phyloP scores from a whole-genome alignment of 2,113 vertebrate species.

The Onychostruthus taczanowskii region DNA sequence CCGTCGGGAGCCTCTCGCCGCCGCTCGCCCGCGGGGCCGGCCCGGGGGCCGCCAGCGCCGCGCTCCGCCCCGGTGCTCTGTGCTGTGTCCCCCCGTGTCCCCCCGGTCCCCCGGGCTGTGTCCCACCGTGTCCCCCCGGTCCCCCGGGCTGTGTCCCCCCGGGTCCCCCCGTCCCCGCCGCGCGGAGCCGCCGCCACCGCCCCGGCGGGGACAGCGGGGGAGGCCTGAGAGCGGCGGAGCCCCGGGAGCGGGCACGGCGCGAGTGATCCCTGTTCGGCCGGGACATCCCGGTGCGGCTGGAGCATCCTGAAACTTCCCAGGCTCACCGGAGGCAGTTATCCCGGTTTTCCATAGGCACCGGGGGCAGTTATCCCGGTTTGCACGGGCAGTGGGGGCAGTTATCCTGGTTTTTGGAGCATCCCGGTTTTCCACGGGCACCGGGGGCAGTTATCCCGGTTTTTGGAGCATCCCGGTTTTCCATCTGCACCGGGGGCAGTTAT shows the following conservation, averaged over 20 bases:
- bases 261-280: neutral
- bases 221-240: neutral
- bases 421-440: neutral
- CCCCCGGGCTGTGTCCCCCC: neutral
- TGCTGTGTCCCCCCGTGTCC: neutral
- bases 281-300: neutral
- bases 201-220: neutral
- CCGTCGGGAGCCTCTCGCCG: neutral
- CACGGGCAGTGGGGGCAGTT: neutral
- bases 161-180: neutral
- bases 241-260: neutral
- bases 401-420: neutral
- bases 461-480: neutral
- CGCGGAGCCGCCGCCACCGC: neutral
- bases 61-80: neutral
- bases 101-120: neutral
- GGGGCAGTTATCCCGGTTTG: neutral
- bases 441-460: neutral
- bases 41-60: neutral
- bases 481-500: neutral
- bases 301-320: neutral
- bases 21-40: neutral
- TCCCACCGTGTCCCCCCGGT: neutral
- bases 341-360: neutral
- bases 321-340: neutral